A percentile compares a stretch with the other conserved stretches of the same genome.
Conservation (phyloP, 1,140 invertebrate species). For the Brachionus sp. region DNA sequence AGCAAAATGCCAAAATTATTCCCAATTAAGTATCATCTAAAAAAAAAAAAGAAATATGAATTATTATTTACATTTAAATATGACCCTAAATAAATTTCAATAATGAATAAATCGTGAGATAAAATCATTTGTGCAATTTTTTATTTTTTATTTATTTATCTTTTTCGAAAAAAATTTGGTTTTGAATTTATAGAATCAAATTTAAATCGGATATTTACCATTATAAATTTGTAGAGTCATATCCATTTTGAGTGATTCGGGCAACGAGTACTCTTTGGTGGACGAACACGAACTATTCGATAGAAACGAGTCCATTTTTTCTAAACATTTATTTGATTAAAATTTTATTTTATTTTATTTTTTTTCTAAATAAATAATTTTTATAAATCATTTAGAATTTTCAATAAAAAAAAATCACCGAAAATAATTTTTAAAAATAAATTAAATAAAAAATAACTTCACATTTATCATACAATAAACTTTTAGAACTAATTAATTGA, state of each 20-base stretch:
- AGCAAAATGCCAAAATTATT: background rate
- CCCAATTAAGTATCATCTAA: background rate
- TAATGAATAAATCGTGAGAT: background rate
- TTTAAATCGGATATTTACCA: background rate
- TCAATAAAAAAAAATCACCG: background rate
- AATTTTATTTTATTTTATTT: background rate
- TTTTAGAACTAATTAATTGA: too few relatives aligned
- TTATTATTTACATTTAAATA: background rate
- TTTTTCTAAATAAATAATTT: background rate
- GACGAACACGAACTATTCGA: constrained; percentile 22
- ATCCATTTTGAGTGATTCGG: constrained; percentile 17
- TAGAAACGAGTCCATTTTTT: constrained; percentile 6
- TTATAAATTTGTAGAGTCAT: background rate
- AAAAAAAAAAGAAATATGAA: background rate
- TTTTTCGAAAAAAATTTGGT: background rate
- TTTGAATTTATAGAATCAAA: too few relatives aligned
- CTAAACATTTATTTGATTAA: background rate
- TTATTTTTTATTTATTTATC: background rate
- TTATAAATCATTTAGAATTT: background rate
- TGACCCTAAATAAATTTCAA: background rate
- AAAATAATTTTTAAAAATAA: background rate
- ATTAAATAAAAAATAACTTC: background rate
- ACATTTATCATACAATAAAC: too few relatives aligned
- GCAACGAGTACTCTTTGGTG: constrained; percentile 7
- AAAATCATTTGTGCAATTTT: background rate